phyloP scores from a whole-genome alignment of 1,140 invertebrate genomes.

The Cotesia typhae region DNA sequence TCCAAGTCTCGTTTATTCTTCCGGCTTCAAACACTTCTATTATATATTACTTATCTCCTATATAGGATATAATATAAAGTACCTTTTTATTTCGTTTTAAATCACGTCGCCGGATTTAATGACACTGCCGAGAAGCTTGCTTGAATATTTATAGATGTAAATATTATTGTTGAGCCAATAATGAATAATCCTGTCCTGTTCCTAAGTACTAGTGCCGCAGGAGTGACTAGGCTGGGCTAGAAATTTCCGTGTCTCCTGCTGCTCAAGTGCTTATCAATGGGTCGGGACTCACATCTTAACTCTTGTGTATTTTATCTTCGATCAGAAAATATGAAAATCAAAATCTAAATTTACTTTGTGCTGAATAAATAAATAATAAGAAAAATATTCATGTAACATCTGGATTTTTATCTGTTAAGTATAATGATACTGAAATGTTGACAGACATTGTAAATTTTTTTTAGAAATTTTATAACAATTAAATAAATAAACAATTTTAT shows the following conservation, averaged over 20 bases:
- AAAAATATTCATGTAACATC: too few species aligned
- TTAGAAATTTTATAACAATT: too few species aligned
- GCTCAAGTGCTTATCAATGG: conserved; percentile 90
- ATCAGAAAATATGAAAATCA: too few species aligned
- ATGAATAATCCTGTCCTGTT: conserved; percentile 72
- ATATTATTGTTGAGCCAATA: background rate
- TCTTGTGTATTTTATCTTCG: background rate
- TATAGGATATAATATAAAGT: background rate
- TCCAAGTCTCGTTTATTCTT: conserved; percentile 37
- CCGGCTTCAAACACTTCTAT: conserved; percentile 13
- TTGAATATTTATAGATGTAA: conserved; percentile 1
- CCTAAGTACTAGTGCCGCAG: conserved; percentile 91
- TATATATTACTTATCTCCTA: background rate
- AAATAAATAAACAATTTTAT: too few species aligned
- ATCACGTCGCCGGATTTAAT: conserved; percentile 14
- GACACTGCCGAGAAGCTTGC: too few species aligned
- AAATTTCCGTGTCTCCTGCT: conserved; percentile 78
- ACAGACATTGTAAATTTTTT: too few species aligned
- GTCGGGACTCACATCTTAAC: conserved; percentile 61
- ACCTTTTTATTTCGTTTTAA: background rate
- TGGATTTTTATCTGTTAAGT: too few species aligned
- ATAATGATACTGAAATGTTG: too few species aligned
- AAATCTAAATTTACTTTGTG: too few species aligned
- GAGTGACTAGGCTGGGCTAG: conserved; percentile 70
- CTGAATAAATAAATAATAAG: too few species aligned